Base-by-base conservation (phyloP, 1,140 invertebrate genomes). In the Acyrthosiphon pisum region DNA sequence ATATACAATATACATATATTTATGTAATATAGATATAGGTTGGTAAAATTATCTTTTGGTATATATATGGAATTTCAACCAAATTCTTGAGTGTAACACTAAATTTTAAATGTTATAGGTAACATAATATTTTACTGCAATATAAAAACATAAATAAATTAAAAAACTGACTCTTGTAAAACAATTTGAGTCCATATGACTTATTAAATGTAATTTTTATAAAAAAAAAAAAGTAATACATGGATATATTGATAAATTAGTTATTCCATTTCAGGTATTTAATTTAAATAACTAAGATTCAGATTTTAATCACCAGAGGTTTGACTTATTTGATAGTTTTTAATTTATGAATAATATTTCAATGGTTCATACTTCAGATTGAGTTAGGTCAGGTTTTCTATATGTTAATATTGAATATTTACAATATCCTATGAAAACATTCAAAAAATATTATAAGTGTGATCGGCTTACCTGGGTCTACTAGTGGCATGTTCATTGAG, bases 381-480 rank as follows among this genome's bases (percentile, higher is more conserved):
- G 60, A n/a, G n/a, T n/a, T 18, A 76, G 4, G 30, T 76, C 6
- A 76, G 4, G 60, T n/a, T n/a, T 76, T 76, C 60, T 6, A 76
- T n/a, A n/a, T n/a, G 4, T 18, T 35, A 11, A 18, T 76, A 76
- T 68, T n/a, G 11, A 76, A n/a, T 76, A 76, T 6, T 76, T n/a
- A 76, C 30, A 76, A 76, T 30, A 44, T 84, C 8, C 2, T 23
- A 2, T 11, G 3, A 37, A 41, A 84, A 84, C 37, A 44, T 84
- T 84, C 0, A 26, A 84, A 84, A 26, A 41, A 11, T 0, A n/a
- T 46, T 30, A 46, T 30, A 86, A 46, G 30, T 35, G 14, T 76
- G 60, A 46, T 87, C 20, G 9, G 44, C 93, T 56, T 93, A 94
- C 94, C 94, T 53, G 94, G 94, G 50, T 94, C 93, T n/a, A 94